These are phyloP conservation scores for Cynopterus brachyotis DNA, from an alignment of 2,113 vertebrate genomes.

Conservation along the genomic window DNA sequence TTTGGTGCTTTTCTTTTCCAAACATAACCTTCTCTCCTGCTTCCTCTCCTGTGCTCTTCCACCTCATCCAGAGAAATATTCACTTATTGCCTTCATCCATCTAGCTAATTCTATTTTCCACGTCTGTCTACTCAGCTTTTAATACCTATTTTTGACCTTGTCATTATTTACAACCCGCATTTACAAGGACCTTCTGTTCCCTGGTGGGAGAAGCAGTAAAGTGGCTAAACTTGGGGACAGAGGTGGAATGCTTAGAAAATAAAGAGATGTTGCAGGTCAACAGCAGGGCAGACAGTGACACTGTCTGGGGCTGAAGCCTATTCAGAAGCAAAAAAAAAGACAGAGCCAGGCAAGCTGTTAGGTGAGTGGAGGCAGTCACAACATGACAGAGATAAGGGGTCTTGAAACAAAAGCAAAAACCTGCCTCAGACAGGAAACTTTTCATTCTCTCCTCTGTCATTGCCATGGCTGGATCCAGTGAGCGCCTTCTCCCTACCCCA, in stretches of 20 bases:
- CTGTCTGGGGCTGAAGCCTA: neutral
- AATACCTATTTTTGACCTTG: neutral
- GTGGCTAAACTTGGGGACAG: constrained; percentile 23
- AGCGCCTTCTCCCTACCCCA: neutral
- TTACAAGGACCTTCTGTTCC: neutral
- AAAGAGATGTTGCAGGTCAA: constrained; percentile 37
- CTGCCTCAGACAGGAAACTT: constrained; percentile 39
- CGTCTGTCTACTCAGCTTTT: neutral
- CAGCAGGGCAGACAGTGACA: constrained; percentile 38
- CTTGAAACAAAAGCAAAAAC: constrained; percentile 27
- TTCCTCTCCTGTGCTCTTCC: neutral
- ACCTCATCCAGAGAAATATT: neutral
- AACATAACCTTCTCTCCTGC: neutral
- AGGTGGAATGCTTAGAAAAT: neutral
- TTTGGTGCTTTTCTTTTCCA: neutral
- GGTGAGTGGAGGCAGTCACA: constrained; percentile 52
- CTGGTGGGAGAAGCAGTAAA: neutral
- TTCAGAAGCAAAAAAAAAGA: constrained; percentile 20
- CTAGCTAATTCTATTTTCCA: neutral
- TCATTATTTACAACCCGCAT: neutral
- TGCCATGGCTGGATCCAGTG: neutral
- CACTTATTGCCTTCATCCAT: neutral
- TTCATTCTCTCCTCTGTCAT: neutral
- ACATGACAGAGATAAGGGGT: constrained; percentile 45
- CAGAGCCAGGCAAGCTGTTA: constrained; percentile 49